Percentiles rank a stretch among this genome's conserved stretches.
phyloP scores from a whole-genome alignment of 2,888 invertebrate genomes.

The Eilema depressum region DNA sequence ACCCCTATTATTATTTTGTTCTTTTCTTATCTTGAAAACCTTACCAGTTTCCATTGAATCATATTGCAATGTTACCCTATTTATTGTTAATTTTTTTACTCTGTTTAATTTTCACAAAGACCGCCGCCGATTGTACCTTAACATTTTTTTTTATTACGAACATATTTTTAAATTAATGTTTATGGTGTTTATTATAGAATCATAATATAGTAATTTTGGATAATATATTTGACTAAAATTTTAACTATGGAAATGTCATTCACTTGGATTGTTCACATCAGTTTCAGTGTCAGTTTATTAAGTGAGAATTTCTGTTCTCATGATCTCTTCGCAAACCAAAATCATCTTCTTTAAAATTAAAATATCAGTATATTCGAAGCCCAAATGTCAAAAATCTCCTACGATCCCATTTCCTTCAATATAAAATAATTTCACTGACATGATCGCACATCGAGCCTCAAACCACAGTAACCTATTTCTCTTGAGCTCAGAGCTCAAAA shows the following conservation, averaged over 20 bases:
- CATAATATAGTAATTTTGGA: neutral
- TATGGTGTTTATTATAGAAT: too few relatives aligned
- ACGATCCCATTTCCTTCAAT: neutral
- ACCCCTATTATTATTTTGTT: neutral
- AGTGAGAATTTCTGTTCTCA: too few relatives aligned
- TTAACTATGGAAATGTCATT: too few relatives aligned
- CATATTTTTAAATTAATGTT: neutral
- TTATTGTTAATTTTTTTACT: neutral
- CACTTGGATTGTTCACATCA: too few relatives aligned
- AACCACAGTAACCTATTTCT: constrained; percentile 45
- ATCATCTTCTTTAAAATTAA: neutral
- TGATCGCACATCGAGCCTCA: neutral
- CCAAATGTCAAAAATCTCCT: neutral
- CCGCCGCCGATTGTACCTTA: neutral
- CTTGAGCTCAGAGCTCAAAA: constrained; percentile 30
- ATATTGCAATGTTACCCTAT: neutral
- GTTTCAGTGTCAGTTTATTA: too few relatives aligned
- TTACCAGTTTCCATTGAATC: neutral
- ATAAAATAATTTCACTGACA: neutral
- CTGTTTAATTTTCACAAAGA: neutral
- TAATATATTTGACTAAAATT: neutral
- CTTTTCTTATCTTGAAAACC: neutral
- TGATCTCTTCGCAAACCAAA: neutral
- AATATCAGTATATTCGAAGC: neutral
- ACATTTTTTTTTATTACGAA: neutral